These are phyloP conservation scores for Gibbula magus DNA, from an alignment of 2,888 invertebrate species.

Conservation along the genomic window DNA sequence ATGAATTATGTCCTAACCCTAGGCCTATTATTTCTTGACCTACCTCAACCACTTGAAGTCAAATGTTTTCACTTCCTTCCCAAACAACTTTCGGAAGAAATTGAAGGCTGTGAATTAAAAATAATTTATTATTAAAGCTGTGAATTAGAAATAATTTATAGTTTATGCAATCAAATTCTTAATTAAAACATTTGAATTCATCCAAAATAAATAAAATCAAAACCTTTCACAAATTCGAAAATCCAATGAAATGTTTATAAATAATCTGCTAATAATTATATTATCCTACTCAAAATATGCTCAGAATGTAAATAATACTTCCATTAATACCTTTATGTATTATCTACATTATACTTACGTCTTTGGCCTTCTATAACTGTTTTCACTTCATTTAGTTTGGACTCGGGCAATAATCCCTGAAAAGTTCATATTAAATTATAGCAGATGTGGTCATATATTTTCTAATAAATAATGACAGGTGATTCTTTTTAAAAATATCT, in stretches of 20 bases:
- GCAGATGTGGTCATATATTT: no score
- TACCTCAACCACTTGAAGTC: slow-evolving; percentile 70
- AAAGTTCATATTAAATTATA: no score
- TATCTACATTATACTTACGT: slow-evolving; percentile 48
- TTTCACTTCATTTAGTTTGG: slow-evolving; percentile 51
- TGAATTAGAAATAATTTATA: slow-evolving; percentile 1
- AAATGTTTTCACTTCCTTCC: slow-evolving; percentile 57
- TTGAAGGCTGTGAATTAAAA: slow-evolving; percentile 36
- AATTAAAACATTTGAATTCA: not conserved
- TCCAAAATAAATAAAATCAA: not conserved
- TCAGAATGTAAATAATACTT: no score
- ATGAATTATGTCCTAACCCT: no score
- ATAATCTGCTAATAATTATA: no score
- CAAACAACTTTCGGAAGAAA: slow-evolving; percentile 49
- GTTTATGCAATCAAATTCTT: no score
- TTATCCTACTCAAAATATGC: no score
- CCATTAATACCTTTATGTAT: no score
- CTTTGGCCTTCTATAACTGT: slow-evolving; percentile 61
- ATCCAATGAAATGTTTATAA: no score
- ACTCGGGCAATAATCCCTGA: slow-evolving; percentile 34
- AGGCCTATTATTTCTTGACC: not conserved
- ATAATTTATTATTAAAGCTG: slow-evolving; percentile 37
- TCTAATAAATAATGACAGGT: no score
- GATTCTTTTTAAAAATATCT: no score
- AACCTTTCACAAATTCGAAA: not conserved